These are phyloP conservation scores for Henricia sp. DNA, from an alignment of 53 echinoderm and acorn worm species.

Conservation along the genomic window DNA sequence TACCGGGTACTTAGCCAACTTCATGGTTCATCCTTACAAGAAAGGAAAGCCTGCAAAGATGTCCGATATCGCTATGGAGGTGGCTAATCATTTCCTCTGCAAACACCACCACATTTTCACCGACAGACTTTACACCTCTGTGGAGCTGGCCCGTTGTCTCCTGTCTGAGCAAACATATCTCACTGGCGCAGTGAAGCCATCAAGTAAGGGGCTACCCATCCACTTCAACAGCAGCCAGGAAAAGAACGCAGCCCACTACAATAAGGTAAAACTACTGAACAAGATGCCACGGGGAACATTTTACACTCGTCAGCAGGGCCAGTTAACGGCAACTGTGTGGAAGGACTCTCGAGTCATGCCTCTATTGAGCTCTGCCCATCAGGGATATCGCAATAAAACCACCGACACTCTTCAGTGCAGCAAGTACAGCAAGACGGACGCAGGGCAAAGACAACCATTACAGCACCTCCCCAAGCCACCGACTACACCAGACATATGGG, in stretches of 20 bases:
- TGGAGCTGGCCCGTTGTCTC: constrained; percentile 5
- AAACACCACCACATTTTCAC: constrained; percentile 32
- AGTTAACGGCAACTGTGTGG: constrained; percentile 4
- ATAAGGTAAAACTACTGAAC: background rate
- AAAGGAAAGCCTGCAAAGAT: background rate
- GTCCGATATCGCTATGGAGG: constrained; percentile 16
- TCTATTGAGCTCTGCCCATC: constrained; percentile 6
- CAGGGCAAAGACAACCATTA: background rate
- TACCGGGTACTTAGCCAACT: constrained; percentile 18
- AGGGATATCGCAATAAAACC: background rate
- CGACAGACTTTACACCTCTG: constrained; percentile 45
- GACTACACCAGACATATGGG: constrained; percentile 47
- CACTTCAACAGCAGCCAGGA: too few species aligned
- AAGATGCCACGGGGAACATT: constrained; percentile 28
- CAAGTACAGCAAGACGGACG: background rate
- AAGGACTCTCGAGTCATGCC: background rate
- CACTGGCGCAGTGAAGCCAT: constrained; percentile 45
- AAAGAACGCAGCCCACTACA: background rate
- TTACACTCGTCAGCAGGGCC: constrained; percentile 29
- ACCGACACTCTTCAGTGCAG: background rate
- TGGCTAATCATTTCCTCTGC: background rate
- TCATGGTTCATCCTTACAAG: background rate
- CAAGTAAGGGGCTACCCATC: constrained; percentile 13
- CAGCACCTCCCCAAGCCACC: constrained; percentile 14
- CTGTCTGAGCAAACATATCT: constrained; percentile 33